These are phyloP conservation scores for Neopipo cinnamomea DNA, from an alignment of 2,113 vertebrate genomes.

Conservation along the genomic window DNA sequence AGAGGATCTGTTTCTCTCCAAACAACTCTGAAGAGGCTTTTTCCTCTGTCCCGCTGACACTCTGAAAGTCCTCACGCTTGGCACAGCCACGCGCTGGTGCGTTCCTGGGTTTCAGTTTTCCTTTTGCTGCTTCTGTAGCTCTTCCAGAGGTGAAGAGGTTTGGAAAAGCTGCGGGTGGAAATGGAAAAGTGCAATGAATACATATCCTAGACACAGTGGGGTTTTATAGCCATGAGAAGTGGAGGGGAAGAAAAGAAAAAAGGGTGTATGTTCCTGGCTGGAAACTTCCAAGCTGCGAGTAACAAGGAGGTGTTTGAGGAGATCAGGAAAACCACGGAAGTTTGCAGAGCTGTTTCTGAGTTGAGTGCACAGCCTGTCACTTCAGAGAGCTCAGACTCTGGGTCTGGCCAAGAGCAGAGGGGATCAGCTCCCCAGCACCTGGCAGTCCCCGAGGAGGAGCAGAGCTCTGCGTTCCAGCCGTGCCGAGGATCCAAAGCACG, in stretches of 20 bases:
- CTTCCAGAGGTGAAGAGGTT: constrained; percentile 62
- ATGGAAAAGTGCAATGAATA: constrained; percentile 41
- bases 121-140: constrained; percentile 61
- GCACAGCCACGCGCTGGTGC: background rate
- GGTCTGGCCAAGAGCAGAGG: background rate
- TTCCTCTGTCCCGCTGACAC: constrained; percentile 42
- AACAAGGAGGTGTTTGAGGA: constrained; percentile 20
- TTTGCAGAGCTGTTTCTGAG: background rate
- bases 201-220: constrained; percentile 6
- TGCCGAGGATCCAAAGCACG: rapidly evolving
- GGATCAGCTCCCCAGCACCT: background rate
- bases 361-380: background rate
- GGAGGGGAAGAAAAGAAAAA: background rate
- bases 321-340: background rate
- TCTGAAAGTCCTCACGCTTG: background rate
- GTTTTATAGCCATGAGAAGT: constrained; percentile 14
- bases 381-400: background rate
- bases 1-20: constrained; percentile 33
- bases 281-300: background rate
- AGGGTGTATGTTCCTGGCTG: background rate
- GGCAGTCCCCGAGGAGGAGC: background rate
- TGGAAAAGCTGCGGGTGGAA: constrained; percentile 49
- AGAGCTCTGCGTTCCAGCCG: background rate
- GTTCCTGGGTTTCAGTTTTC: constrained; percentile 66
- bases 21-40: constrained; percentile 31